phyloP scores from a whole-genome alignment of 2,113 vertebrate species.

The Indicator maculatus region DNA sequence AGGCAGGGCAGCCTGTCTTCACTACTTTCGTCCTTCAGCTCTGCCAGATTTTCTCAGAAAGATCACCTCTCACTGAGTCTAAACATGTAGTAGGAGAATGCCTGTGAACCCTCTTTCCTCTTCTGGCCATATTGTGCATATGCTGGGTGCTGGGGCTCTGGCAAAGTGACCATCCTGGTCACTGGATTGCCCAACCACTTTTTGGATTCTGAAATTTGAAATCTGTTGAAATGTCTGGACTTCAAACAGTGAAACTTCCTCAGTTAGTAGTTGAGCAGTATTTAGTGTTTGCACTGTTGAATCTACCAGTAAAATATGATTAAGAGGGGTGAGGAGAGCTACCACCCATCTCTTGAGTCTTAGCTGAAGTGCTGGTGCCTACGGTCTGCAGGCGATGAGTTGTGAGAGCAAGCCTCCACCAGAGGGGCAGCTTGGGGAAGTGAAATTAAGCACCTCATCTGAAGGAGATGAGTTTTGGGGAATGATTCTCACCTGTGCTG shows the following conservation, averaged over 20 bases:
- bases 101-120: not conserved
- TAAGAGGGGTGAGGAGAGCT: fast-evolving
- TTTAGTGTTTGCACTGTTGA: not conserved
- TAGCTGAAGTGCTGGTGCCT: not conserved
- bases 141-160: too few relatives aligned
- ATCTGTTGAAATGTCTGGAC: not conserved
- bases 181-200: not conserved
- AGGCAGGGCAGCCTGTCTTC: not conserved
- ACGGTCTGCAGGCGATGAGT: not conserved
- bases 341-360: fast-evolving
- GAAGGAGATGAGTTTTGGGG: not conserved
- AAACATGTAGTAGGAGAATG: fast-evolving
- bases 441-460: fast-evolving
- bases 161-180: too few relatives aligned
- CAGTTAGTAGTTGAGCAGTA: not conserved
- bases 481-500: not conserved
- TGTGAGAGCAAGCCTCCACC: not conserved
- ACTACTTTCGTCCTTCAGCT: not conserved
- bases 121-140: too few relatives aligned
- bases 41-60: fast-evolving
- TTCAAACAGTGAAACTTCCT: not conserved
- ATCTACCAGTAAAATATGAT: not conserved
- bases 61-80: not conserved
- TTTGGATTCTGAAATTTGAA: not conserved
- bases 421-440: not conserved